A percentile compares a stretch with the other conserved stretches of the same genome.
Conservation (phyloP, 2,113 vertebrate species). For the Sphyrna mokarran region DNA sequence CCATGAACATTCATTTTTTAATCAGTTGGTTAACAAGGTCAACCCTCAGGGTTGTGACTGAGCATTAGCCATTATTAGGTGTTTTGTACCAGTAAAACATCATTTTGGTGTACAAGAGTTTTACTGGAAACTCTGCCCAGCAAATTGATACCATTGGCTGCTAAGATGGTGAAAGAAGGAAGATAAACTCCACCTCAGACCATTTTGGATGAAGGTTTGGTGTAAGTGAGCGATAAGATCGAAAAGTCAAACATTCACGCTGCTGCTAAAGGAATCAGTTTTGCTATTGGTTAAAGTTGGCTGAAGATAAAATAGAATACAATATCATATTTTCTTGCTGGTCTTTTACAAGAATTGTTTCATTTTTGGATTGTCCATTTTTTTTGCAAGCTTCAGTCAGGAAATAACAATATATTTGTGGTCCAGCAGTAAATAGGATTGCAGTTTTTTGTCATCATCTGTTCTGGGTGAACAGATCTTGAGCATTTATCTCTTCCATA, state of each 20-base stretch:
- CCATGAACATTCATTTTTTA: neutral
- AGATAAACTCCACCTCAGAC: neutral
- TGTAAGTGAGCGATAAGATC: neutral
- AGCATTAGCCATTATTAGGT: neutral
- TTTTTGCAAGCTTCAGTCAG: neutral
- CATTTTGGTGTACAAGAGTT: neutral
- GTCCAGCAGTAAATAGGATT: slow-evolving; percentile 7
- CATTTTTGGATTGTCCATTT: neutral
- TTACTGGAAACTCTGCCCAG: neutral
- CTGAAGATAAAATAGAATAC: neutral
- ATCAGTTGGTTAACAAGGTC: neutral
- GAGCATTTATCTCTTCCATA: slow-evolving; percentile 22
- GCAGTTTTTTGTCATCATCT: neutral
- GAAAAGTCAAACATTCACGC: neutral
- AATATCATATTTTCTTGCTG: neutral
- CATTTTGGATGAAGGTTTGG: neutral
- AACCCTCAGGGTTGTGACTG: neutral
- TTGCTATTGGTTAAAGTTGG: neutral
- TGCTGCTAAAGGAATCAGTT: neutral
- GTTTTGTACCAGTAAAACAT: neutral
- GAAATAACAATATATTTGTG: neutral
- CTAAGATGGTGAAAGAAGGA: neutral
- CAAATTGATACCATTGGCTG: neutral
- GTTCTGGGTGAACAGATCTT: neutral
- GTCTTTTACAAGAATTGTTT: neutral